phyloP scores from a whole-genome alignment of 2,888 invertebrate genomes.

The Elegia similella region DNA sequence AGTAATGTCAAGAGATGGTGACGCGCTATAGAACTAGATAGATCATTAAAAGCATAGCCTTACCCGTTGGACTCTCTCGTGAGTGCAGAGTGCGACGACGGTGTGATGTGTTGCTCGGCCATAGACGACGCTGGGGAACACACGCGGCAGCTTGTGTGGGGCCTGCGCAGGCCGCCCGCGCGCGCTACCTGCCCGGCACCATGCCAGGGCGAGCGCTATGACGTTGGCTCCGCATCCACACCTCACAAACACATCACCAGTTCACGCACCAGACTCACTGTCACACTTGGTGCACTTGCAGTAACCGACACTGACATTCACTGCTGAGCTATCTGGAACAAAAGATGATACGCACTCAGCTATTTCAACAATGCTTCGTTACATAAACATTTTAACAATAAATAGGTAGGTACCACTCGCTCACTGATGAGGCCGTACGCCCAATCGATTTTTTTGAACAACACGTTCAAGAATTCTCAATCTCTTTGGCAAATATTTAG shows the following conservation, averaged over 20 bases:
- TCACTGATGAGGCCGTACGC: constrained; percentile 41
- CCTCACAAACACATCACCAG: constrained; percentile 48
- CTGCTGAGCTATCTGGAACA: constrained; percentile 69
- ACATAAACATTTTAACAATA: constrained; percentile 76
- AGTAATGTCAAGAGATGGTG: too few relatives aligned
- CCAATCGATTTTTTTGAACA: constrained; percentile 17
- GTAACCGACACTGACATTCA: constrained; percentile 48
- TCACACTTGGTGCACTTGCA: constrained; percentile 43
- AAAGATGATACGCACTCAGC: constrained; percentile 65
- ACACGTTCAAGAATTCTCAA: constrained; percentile 25
- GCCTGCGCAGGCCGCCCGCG: constrained; percentile 81
- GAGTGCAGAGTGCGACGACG: constrained; percentile 87
- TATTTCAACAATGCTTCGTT: constrained; percentile 69
- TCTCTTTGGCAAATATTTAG: constrained; percentile 33
- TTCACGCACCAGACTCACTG: constrained; percentile 41
- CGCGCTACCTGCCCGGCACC: constrained; percentile 82
- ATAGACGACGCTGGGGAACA: constrained; percentile 92
- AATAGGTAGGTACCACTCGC: constrained; percentile 50
- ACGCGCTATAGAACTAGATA: background rate
- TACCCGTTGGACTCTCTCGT: constrained; percentile 85
- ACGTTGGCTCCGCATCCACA: constrained; percentile 68
- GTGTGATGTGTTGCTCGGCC: constrained; percentile 93
- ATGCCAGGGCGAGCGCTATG: constrained; percentile 74
- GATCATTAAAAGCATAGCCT: constrained; percentile 21
- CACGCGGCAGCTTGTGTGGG: constrained; percentile 80